Evolutionary conservation across 2,888 invertebrate genomes (phyloP), one percentile per base, ranked within the genome.

Genomic region (Nasonovia ribisnigri): DNA sequence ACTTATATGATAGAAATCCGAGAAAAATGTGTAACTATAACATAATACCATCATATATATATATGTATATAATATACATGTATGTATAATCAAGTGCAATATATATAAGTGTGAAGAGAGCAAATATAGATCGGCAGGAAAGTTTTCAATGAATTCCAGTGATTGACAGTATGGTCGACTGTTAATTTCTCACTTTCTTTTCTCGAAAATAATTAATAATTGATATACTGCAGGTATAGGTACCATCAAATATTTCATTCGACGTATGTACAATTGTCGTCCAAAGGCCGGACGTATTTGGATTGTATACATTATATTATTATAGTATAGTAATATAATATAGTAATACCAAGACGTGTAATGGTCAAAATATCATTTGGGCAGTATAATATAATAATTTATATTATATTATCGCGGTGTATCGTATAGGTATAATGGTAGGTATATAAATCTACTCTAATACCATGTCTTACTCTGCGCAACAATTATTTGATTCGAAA

Each of bases 151-250:
- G 87, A 67, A 92, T 92, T 92, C 36, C 51, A 29, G 20, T 42
- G 54, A 91, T 91, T 84, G 84, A 84, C 84, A 84, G 84, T 36
- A 77, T 20, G 13, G 26, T 43, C 46, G 29, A 46, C 36, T 89
- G 43, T 29, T 89, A 60, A 57, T 89, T 57, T 89, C 46, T 86
- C 86, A 89, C 60, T 89, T 89, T 89, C 89, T 60, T 89, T 89
- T 89, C 60, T 89, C 46, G 10, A 26, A 42, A 48, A 51, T 51
- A 51, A 88, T 88, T 88, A 88, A 54, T 42, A 51, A 51, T 51
- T 26, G 8, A 57, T 57, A 57, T 26, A 57, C 26, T 36, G 16
- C 20, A 36, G 20, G 26, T 57, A 57, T 36, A 36, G 77, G 26
- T 36, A 20, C 20, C 2, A 77, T 77, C 36, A 77, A 77, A 77